Conservation (phyloP, 1,140 invertebrate genomes). For the Contarinia nasturtii region DNA sequence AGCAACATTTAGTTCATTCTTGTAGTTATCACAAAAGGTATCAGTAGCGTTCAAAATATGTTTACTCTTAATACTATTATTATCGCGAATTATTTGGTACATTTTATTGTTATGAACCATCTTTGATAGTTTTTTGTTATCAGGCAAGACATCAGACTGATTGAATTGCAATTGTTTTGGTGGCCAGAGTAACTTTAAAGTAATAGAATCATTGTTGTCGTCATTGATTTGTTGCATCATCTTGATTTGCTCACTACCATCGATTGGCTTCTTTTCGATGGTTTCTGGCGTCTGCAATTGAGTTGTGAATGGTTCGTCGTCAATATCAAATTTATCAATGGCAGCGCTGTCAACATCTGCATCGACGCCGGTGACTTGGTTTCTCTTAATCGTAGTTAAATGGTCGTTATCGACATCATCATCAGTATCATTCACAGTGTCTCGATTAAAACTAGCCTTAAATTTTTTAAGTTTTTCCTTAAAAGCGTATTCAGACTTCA, state of each 20-base stretch:
- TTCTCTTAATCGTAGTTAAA: not conserved
- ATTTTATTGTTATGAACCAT: not conserved
- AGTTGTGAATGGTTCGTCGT: not conserved
- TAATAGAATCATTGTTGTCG: not conserved
- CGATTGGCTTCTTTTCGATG: not conserved
- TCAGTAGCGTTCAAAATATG: not conserved
- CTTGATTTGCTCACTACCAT: not conserved
- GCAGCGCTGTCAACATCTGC: not conserved
- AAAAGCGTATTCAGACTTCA: conserved; percentile 3
- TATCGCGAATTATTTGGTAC: not conserved
- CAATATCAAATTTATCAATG: not conserved
- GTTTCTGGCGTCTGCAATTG: not conserved
- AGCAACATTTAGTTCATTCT: not conserved
- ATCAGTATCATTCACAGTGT: no score
- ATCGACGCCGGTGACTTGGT: not conserved
- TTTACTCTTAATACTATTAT: not conserved
- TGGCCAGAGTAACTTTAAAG: not conserved
- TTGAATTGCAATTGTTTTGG: not conserved
- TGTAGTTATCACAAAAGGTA: not conserved
- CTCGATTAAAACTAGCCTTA: not conserved
- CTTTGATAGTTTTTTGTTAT: not conserved
- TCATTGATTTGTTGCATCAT: not conserved
- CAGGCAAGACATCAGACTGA: not conserved
- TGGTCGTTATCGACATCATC: no score
- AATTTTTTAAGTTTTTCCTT: conserved; percentile 1